Base-by-base conservation (phyloP, 2,797 vertebrate genomes). In the Brachymystax lenok region DNA sequence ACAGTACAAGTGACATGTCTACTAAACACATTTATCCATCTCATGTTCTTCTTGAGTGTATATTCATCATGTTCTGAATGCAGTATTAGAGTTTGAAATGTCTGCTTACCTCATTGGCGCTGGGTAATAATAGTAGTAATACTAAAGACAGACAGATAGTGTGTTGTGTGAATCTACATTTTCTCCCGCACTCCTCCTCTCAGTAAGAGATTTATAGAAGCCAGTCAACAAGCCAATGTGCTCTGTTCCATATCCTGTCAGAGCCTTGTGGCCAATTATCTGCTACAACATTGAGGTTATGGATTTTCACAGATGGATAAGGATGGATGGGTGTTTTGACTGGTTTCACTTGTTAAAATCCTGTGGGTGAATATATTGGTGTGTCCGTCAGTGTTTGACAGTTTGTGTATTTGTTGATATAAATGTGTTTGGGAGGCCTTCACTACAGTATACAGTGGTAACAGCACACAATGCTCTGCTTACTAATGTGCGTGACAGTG, bases 311-410 rank as follows among this genome's bases (percentile, higher is more conserved):
- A 61, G 7, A 61, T 61, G n/a, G 56, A 61, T 21, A 61, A 61
- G 56, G 56, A 61, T 61, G 56, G 5, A 61, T 61, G 56, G 56
- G n/a, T 61, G 56, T 61, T 61, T 61, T 21, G 56, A 61, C 19
- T 61, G n/a, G 56, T 61, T 61, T 61, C 56, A 61, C n/a, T 21
- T n/a, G 56, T 61, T 61, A 61, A 61, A 61, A 61, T 61, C 21
- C 5, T 71, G 66, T 69, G 13, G 16, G 13, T 69, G 1, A 16
- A 16, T 56, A n/a, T 40, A 30, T 19, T 1, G 67, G 66, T 28
- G 66, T 19, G 77, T n/a, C 7, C 6, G 6, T 12, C 19, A 61
- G 56, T 54, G 51, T n/a, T 28, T 46, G 40, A 46, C 40, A 46
- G 2, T 40, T 40, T 40, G 8, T 46, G 40, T 46, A 46, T 21